Conservation (phyloP, 2,888 invertebrate species). For the Ormyrus labotus region DNA sequence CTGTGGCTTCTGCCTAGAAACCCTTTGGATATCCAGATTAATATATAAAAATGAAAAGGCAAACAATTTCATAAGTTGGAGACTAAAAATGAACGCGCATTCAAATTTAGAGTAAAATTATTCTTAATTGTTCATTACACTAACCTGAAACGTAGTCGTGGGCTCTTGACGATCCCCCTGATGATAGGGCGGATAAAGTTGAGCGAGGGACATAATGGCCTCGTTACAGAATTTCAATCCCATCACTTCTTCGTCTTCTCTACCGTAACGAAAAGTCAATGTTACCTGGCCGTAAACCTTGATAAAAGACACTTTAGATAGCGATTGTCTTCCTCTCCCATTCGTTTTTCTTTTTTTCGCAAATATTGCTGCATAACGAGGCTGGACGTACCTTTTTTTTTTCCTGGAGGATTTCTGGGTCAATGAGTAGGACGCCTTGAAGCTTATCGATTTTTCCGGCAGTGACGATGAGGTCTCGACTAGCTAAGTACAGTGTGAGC, state of each 20-base stretch:
- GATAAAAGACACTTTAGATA: constrained; percentile 18
- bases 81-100: too few relatives aligned
- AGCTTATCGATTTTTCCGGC: constrained; percentile 86
- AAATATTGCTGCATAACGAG: neutral
- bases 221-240: constrained; percentile 99
- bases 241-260: constrained; percentile 99
- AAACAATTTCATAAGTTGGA: too few relatives aligned
- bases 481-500: constrained; percentile 88
- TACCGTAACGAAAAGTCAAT: constrained; percentile 96
- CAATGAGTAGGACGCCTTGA: constrained; percentile 94
- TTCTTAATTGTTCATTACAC: constrained; percentile 13
- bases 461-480: constrained; percentile 87
- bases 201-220: constrained; percentile 93
- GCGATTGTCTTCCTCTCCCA: too few relatives aligned
- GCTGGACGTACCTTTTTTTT: constrained; percentile 82
- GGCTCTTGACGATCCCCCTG: constrained; percentile 78
- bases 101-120: too few relatives aligned
- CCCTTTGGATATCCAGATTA: too few relatives aligned
- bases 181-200: constrained; percentile 85
- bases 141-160: constrained; percentile 85
- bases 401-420: constrained; percentile 89
- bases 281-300: constrained; percentile 89
- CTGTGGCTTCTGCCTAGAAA: too few relatives aligned
- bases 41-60: too few relatives aligned
- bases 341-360: neutral